phyloP scores from a whole-genome alignment of 2,888 invertebrate species.

The Platycheirus albimanus region DNA sequence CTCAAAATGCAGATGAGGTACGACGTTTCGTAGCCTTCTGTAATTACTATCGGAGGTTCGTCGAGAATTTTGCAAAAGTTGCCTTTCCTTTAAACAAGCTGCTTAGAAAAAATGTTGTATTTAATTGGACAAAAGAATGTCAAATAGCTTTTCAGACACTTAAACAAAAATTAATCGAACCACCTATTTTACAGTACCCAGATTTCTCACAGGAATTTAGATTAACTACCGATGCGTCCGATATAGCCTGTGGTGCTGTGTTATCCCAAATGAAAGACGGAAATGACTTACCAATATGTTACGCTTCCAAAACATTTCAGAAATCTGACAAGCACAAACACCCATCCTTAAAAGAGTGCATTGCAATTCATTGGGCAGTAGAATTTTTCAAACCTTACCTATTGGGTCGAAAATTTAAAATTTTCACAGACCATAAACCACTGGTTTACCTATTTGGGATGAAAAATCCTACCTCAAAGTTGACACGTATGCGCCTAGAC shows the following conservation, averaged over 20 bases:
- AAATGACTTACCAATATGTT: constrained; percentile 75
- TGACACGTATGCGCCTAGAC: too few relatives aligned
- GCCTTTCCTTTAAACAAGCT: constrained; percentile 62
- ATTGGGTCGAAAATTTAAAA: constrained; percentile 76
- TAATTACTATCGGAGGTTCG: too few relatives aligned
- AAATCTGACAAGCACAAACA: constrained; percentile 75
- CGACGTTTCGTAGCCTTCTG: too few relatives aligned
- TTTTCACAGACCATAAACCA: too few relatives aligned
- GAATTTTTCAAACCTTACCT: constrained; percentile 58
- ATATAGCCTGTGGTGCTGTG: constrained; percentile 75
- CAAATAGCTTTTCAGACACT: constrained; percentile 34
- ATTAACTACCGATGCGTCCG: too few relatives aligned
- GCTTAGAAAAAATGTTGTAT: constrained; percentile 56
- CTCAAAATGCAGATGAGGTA: too few relatives aligned
- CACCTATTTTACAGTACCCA: too few relatives aligned
- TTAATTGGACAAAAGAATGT: constrained; percentile 44
- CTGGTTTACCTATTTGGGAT: too few relatives aligned
- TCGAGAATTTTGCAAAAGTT: too few relatives aligned
- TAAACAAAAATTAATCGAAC: constrained; percentile 18
- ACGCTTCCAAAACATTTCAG: constrained; percentile 76
- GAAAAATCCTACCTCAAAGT: too few relatives aligned
- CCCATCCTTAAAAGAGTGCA: constrained; percentile 75
- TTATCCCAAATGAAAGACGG: constrained; percentile 74
- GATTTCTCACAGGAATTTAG: too few relatives aligned
- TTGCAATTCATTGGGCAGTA: constrained; percentile 63